A percentile compares a stretch with the other conserved stretches of the same genome.
phyloP scores from a whole-genome alignment of 2,888 invertebrate genomes.

The Azorinus chamasolen region DNA sequence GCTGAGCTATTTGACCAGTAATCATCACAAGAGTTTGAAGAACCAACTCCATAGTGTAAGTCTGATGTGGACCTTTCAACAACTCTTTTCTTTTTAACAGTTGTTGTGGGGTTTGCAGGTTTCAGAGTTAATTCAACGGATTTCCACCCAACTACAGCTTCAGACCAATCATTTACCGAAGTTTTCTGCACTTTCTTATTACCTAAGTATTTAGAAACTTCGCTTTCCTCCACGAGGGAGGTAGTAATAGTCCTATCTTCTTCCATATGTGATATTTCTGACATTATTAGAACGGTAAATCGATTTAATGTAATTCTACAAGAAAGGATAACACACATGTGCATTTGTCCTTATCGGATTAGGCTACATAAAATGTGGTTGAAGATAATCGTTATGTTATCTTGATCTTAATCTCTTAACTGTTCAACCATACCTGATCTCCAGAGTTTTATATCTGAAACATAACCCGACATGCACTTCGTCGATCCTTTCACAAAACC shows the following conservation, averaged over 20 bases:
- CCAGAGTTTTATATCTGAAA: too few species aligned
- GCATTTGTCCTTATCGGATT: too few species aligned
- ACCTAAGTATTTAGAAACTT: constrained; percentile 51
- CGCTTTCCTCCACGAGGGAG: constrained; percentile 60
- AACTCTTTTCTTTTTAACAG: constrained; percentile 54
- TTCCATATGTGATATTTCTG: constrained; percentile 41
- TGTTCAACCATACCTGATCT: too few species aligned
- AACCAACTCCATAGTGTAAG: constrained; percentile 42
- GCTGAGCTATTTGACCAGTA: constrained; percentile 56
- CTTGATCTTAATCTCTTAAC: too few species aligned
- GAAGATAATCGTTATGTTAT: too few species aligned
- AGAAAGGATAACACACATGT: too few species aligned
- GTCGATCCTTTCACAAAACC: too few species aligned
- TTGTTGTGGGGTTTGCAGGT: constrained; percentile 29
- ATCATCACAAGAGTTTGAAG: constrained; percentile 43
- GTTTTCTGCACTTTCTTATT: constrained; percentile 46
- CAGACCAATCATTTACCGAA: constrained; percentile 65
- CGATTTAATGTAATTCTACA: too few species aligned
- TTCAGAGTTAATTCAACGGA: constrained; percentile 53
- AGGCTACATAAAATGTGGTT: too few species aligned
- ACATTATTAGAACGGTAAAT: constrained; percentile 26
- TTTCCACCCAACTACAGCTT: constrained; percentile 76
- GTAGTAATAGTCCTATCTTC: constrained; percentile 58
- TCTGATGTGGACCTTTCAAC: constrained; percentile 53
- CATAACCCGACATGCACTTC: too few species aligned